Evolutionary conservation across 2,113 vertebrate species (phyloP).

Genomic region (Gracilinanus agilis): DNA sequence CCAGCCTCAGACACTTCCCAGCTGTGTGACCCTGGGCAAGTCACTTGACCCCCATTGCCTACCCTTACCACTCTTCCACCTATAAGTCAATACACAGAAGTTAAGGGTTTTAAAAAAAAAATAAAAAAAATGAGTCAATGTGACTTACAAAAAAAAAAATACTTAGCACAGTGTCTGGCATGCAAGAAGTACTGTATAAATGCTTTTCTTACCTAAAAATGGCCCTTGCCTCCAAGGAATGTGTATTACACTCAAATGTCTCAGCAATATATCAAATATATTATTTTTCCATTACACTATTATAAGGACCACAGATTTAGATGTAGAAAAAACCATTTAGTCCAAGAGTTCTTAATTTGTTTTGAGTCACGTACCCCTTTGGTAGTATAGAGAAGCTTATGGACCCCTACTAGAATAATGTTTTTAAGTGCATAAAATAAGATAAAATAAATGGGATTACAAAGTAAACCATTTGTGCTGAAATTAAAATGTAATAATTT

Average conservation of each 20-base stretch:
- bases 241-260: not conserved
- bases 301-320: not conserved
- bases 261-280: not conserved
- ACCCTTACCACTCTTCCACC: too few relatives aligned
- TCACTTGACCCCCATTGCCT: too few relatives aligned
- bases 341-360: not conserved
- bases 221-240: not conserved
- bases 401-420: not conserved
- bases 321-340: too few relatives aligned
- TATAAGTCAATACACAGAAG: too few relatives aligned
- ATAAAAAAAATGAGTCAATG: too few relatives aligned
- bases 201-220: not conserved
- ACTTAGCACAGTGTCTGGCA: not conserved
- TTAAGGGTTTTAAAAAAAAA: too few relatives aligned
- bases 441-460: not conserved
- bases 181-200: not conserved
- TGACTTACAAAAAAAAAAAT: too few relatives aligned
- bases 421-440: conserved; percentile 3
- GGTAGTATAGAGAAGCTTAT: not conserved
- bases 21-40: too few relatives aligned
- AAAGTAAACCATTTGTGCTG: not conserved
- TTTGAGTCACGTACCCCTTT: not conserved
- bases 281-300: not conserved
- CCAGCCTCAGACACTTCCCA: too few relatives aligned
- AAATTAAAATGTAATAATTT: not conserved